Conservation (phyloP, 2,113 vertebrate genomes). For the Myodes glareolus region DNA sequence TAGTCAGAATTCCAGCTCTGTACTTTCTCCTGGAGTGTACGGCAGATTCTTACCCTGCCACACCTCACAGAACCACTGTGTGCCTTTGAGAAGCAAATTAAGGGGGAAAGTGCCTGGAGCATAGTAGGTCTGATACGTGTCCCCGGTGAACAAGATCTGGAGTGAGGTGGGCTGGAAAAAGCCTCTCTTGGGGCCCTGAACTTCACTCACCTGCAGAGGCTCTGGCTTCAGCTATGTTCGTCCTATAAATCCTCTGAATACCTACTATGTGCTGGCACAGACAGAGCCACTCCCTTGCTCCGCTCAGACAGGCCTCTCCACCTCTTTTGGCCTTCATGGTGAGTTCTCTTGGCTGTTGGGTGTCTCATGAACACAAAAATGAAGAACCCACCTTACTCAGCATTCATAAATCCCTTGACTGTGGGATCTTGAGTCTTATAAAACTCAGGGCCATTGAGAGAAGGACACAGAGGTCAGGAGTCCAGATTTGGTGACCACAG, state of each 20-base stretch:
- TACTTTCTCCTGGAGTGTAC: not conserved
- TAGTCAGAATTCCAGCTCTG: not conserved
- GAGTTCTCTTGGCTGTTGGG: not conserved
- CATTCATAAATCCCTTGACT: too few relatives aligned
- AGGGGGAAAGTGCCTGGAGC: not conserved
- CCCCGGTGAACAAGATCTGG: not conserved
- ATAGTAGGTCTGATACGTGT: not conserved
- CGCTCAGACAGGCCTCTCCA: not conserved
- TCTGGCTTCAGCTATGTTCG: not conserved
- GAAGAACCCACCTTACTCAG: not conserved
- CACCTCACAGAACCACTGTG: not conserved
- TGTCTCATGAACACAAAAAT: not conserved
- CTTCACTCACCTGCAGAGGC: too few relatives aligned
- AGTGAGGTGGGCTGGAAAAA: not conserved
- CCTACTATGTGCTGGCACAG: not conserved
- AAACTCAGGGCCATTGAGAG: not conserved
- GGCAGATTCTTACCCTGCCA: not conserved
- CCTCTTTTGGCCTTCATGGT: not conserved
- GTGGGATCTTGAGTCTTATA: too few relatives aligned
- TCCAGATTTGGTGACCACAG: not conserved
- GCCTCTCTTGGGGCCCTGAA: not conserved
- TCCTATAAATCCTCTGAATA: not conserved
- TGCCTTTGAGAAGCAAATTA: not conserved
- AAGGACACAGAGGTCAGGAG: not conserved
- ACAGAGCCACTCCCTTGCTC: not conserved